phyloP scores from a whole-genome alignment of 2,888 invertebrate species.

The Tryphoninae sp. region DNA sequence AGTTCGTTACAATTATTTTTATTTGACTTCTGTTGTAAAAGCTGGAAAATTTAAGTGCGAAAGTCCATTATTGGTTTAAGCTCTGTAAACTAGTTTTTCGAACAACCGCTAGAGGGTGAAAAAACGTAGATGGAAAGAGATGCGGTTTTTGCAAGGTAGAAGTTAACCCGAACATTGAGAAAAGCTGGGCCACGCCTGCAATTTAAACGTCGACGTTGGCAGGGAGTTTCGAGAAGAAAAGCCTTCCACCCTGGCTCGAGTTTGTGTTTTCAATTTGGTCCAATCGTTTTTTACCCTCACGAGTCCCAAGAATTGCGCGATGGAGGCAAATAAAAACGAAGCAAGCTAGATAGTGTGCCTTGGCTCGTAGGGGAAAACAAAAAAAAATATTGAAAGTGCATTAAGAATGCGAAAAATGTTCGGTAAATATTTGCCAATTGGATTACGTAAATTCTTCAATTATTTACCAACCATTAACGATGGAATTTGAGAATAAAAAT shows the following conservation, averaged over 20 bases:
- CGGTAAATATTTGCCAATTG: slow-evolving; percentile 68
- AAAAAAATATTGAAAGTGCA: slow-evolving; percentile 67
- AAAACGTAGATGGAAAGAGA: background rate
- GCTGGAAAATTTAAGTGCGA: background rate
- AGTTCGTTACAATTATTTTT: too few species aligned
- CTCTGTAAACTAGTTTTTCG: background rate
- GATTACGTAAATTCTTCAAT: background rate
- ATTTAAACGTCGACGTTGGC: slow-evolving; percentile 11
- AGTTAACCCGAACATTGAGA: background rate
- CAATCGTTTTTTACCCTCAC: background rate
- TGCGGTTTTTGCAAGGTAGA: background rate
- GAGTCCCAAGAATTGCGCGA: background rate
- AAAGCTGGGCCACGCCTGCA: background rate
- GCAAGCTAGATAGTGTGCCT: too few species aligned
- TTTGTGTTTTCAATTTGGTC: slow-evolving; percentile 32
- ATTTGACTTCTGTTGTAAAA: background rate
- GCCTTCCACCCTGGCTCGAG: slow-evolving; percentile 13
- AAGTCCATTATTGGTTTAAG: background rate
- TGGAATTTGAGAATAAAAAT: too few species aligned
- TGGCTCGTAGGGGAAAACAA: background rate
- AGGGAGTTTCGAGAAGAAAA: slow-evolving; percentile 12
- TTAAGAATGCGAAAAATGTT: slow-evolving; percentile 67
- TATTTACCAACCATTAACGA: too few species aligned
- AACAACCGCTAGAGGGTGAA: background rate
- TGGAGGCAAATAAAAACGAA: too few species aligned